These are phyloP conservation scores for Thera obeliscata DNA, from an alignment of 2,888 invertebrate genomes.

Conservation along the genomic window DNA sequence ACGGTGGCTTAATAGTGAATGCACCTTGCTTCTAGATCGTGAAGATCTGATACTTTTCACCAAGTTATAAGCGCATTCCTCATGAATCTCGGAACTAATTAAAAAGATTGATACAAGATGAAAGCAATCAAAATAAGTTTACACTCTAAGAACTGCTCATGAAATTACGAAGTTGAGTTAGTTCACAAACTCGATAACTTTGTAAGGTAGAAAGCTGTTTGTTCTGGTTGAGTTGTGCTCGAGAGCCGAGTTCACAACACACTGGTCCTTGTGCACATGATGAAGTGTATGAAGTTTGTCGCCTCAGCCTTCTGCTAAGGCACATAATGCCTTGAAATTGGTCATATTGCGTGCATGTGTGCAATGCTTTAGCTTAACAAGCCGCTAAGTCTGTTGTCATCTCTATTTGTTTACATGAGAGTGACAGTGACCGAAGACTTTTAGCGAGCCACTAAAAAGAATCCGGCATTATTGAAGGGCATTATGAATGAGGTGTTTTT, in stretches of 20 bases:
- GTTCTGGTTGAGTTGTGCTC: neutral
- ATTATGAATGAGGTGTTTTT: too few relatives aligned
- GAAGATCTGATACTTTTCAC: too few relatives aligned
- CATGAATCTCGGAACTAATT: neutral
- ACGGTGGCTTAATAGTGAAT: too few relatives aligned
- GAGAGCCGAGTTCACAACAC: neutral
- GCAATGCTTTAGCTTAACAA: too few relatives aligned
- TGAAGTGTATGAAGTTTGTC: neutral
- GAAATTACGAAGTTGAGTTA: neutral
- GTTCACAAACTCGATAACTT: neutral
- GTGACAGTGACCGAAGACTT: too few relatives aligned
- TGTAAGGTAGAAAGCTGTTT: neutral
- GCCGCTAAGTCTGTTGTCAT: too few relatives aligned
- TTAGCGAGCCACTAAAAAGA: too few relatives aligned
- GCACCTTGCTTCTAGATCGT: too few relatives aligned
- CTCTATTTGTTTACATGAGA: too few relatives aligned
- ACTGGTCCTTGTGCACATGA: neutral
- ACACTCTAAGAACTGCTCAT: neutral
- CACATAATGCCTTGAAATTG: neutral
- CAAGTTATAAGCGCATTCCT: neutral
- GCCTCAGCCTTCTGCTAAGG: neutral
- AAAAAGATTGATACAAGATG: slow-evolving; percentile 1
- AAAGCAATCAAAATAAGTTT: slow-evolving; percentile 5
- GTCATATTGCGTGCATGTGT: neutral
- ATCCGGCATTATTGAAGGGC: too few relatives aligned